Evolutionary conservation across 2,113 vertebrate species (phyloP), one percentile per base, ranked within the genome.

Genomic region (Siphamia tubifer): DNA sequence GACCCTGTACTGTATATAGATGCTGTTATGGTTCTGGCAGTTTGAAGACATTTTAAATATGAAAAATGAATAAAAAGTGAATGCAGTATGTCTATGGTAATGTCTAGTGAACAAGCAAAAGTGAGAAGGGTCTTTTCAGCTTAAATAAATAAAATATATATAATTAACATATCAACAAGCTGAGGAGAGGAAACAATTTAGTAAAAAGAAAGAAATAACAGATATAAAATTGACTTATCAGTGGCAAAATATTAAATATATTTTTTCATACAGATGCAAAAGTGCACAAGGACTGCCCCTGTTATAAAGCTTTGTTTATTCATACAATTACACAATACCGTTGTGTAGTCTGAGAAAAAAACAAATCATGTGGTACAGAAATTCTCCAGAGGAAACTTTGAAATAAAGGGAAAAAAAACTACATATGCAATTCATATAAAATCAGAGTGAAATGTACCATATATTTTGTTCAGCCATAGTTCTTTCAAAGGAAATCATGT

Each of bases 121-220:
- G 52, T 56, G 63, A 78, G 62, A 34, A 79, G 67, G 58, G 58
- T 36, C 6, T 40, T 48, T 23, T 72, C 39, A 61, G 16, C 24
- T 8, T 43, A 51, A 30, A 68, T 25, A 17, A 67, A 63, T 51
- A 56, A 28, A 63, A 77, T 36, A 39, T 24, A 47, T 10, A 55
- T n/a, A 15, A 19, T 32, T 23, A 15, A 68, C 35, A 60, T 2
- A 20, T 58, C 5, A 32, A 8, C 21, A 47, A 48, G 30, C 8
- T 11, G 39, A 42, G n/a, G 10, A 27, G 15, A 51, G 24, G 20
- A 42, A 16, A 3, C 13, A 39, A 38, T 27, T 36, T 9, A 8
- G 1, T 4, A 20, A 54, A 34, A 17, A 51, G 17, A 2, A 10
- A 7, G 27, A 16, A 21, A 23, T 28, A 28, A 28, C 4, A 40